These are phyloP conservation scores for Furcula furcula DNA, from an alignment of 2,888 invertebrate species.

Conservation along the genomic window DNA sequence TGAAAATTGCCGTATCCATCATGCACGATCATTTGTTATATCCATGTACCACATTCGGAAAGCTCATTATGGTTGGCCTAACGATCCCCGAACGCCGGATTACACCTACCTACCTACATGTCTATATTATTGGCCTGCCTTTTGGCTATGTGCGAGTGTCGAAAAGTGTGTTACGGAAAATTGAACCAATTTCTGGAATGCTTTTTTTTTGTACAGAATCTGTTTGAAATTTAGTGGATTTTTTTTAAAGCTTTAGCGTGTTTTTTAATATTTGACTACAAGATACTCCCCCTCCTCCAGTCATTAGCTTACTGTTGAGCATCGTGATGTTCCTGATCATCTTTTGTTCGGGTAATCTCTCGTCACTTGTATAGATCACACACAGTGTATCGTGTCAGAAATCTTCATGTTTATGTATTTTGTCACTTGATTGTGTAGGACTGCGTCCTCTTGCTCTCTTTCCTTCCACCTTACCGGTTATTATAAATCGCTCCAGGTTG, in stretches of 20 bases:
- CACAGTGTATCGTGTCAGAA: too few species aligned
- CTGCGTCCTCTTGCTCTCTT: too few species aligned
- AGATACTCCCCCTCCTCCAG: too few species aligned
- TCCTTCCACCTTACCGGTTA: too few species aligned
- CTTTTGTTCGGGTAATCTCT: too few species aligned
- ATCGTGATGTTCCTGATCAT: too few species aligned
- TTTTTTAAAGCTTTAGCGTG: background rate
- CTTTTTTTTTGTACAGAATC: background rate
- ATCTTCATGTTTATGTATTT: too few species aligned
- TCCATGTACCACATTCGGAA: background rate
- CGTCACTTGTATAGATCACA: too few species aligned
- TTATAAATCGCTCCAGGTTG: too few species aligned
- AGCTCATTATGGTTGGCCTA: constrained; percentile 11
- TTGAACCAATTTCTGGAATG: background rate
- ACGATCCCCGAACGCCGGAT: constrained; percentile 5
- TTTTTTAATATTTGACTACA: too few species aligned
- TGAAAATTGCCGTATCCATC: background rate
- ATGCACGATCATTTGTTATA: background rate
- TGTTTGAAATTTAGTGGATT: background rate
- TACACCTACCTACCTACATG: background rate
- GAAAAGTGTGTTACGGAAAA: background rate
- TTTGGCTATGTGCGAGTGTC: background rate
- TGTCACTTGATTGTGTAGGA: too few species aligned
- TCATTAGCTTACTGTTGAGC: too few species aligned
- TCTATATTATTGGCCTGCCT: background rate